A percentile compares a stretch with the other conserved stretches of the same genome.
Conservation (phyloP, 2,797 vertebrate species). For the Caiman crocodilus region DNA sequence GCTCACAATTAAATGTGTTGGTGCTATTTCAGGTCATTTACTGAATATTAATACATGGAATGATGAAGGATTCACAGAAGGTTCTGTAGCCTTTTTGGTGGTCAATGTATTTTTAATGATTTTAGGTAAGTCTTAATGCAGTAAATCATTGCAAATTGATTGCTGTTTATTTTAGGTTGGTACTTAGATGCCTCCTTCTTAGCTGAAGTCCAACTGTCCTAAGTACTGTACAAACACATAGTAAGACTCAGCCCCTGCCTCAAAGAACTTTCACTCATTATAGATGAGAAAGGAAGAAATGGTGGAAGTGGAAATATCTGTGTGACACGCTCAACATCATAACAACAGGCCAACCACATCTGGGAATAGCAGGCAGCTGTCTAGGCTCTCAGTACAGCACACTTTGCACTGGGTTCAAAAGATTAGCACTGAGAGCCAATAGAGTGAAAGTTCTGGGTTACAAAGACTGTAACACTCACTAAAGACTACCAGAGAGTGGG, state of each 20-base stretch:
- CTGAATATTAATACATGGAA: slow-evolving; percentile 71
- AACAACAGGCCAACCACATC: slow-evolving; percentile 40
- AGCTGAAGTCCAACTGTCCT: not conserved
- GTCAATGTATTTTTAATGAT: slow-evolving; percentile 87
- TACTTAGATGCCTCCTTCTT: not conserved
- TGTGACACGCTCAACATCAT: slow-evolving; percentile 43
- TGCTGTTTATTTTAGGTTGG: not conserved
- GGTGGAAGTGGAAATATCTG: not conserved
- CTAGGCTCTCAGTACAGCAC: not conserved
- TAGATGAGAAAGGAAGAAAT: not conserved
- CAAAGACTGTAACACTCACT: not conserved
- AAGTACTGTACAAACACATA: not conserved
- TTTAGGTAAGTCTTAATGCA: slow-evolving; percentile 81
- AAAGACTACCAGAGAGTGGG: not conserved
- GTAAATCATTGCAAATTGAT: not conserved
- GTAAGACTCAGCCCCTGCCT: not conserved
- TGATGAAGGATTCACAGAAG: slow-evolving; percentile 84
- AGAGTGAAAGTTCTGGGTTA: not conserved
- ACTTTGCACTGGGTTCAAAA: not conserved
- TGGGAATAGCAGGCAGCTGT: not conserved
- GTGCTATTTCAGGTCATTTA: slow-evolving; percentile 77
- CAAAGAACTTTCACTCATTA: not conserved
- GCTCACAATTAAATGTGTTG: not conserved
- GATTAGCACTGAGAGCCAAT: not conserved
- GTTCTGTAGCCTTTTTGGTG: slow-evolving; percentile 86